Evolutionary conservation across 35 echinoderm and acorn worm species (phyloP).

Genomic region (Ptychodera flava): DNA sequence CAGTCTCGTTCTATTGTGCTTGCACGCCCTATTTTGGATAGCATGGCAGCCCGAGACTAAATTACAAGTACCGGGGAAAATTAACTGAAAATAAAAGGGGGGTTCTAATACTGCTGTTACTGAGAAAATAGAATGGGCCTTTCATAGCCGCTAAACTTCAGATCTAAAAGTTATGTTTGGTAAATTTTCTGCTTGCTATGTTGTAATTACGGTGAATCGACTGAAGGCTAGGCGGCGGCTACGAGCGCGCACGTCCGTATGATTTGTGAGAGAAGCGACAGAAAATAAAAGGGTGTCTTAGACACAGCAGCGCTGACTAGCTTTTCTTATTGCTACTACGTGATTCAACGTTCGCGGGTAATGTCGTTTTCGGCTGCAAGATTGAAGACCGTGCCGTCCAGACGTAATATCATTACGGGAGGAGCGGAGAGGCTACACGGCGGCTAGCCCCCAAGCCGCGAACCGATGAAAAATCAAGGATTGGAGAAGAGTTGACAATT

Average conservation of each 20-base stretch:
- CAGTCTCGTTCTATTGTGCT: background rate
- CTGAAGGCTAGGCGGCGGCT: background rate
- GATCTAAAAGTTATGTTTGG: no score
- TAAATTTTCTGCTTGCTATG: background rate
- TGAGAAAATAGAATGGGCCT: no score
- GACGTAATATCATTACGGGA: background rate
- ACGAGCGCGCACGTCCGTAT: background rate
- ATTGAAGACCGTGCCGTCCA: background rate
- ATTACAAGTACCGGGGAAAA: background rate
- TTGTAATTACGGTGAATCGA: background rate
- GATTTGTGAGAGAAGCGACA: background rate
- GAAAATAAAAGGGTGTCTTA: background rate
- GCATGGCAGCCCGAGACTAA: background rate
- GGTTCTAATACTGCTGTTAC: background rate
- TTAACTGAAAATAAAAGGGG: background rate
- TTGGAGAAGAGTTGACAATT: background rate
- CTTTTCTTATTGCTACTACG: background rate
- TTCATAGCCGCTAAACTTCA: no score
- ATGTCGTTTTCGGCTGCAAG: background rate
- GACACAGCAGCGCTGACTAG: background rate
- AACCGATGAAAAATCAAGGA: background rate
- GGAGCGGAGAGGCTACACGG: background rate
- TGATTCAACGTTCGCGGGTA: background rate
- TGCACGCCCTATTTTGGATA: background rate
- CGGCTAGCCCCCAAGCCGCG: background rate